Evolutionary conservation across 2,888 invertebrate genomes (phyloP), one percentile per base, ranked within the genome.

Genomic region (Eucriotettix oculatus): DNA sequence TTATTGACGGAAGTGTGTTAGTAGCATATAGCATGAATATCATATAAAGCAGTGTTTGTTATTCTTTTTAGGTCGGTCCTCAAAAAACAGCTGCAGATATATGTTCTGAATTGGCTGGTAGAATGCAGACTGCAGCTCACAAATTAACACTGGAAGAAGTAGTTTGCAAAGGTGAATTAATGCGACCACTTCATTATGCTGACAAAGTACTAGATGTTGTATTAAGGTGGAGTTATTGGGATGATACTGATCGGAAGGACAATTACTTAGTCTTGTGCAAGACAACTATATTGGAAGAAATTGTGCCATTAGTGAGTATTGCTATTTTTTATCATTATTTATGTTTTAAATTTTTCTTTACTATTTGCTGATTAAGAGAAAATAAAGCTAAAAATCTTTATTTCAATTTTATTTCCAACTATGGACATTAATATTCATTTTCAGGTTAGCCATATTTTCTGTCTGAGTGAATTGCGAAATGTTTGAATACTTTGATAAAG

Each of bases 211-310:
- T 85, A 2, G 81, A 85, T 66, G 79, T 83, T 0, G 86, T 87
- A 0, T 75, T 87, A 0, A 80, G 86, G 58, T 94, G 95, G 94
- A 84, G 90, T 1, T 86, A 87, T 68, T 94, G 94, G 93, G 85
- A 89, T 58, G 85, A 87, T 62, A 81, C 82, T n/a, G 90, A 92
- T 72, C 78, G 91, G 44, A 88, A 86, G 70, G 83, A 88, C 66
- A 93, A 91, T 71, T 85, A 86, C 70, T 76, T 93, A 52, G 76
- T 89, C 16, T 75, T 93, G 11, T 80, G 76, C 63, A 70, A 70
- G 40, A 73, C 74, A 60, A 69, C 68, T 10, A 61, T 74, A 10
- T 72, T 73, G 63, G 70, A 70, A 57, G 73, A 74, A 61, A 71
- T 76, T 44, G 65, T 70, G 17, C 54, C 55, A 12, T 44, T 56